Evolutionary conservation across 2,888 invertebrate genomes (phyloP).

Genomic region (Agriopis leucophaearia): DNA sequence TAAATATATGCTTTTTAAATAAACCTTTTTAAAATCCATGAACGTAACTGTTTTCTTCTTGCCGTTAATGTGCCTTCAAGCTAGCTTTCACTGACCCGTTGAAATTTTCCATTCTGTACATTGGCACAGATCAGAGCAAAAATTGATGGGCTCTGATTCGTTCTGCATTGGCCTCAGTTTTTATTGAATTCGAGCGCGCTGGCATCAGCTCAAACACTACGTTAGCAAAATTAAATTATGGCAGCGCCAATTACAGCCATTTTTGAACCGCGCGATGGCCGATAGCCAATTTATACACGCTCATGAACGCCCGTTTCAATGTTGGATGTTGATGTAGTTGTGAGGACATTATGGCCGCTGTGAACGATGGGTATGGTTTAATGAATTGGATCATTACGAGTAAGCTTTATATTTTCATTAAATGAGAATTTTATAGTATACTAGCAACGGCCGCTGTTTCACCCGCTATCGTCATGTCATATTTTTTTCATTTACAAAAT

Average conservation of each 20-base stretch:
- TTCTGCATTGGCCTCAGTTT: constrained; percentile 64
- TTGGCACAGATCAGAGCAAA: constrained; percentile 48
- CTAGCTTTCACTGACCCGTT: neutral
- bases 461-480: too few relatives aligned
- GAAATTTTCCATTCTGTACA: constrained; percentile 21
- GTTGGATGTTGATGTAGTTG: constrained; percentile 40
- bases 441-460: too few relatives aligned
- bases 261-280: constrained; percentile 79
- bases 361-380: constrained; percentile 8
- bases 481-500: too few relatives aligned
- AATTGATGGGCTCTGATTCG: constrained; percentile 66
- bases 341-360: constrained; percentile 29
- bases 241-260: constrained; percentile 79
- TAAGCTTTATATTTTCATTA: constrained; percentile 3
- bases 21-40: too few relatives aligned
- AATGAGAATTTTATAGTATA: neutral
- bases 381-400: constrained; percentile 16
- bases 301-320: constrained; percentile 59
- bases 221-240: constrained; percentile 83
- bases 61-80: too few relatives aligned
- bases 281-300: constrained; percentile 74
- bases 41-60: too few relatives aligned
- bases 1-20: too few relatives aligned
- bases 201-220: constrained; percentile 82
- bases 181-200: constrained; percentile 75